phyloP scores from a whole-genome alignment of 2,888 invertebrate species.

The Nebria brevicollis region DNA sequence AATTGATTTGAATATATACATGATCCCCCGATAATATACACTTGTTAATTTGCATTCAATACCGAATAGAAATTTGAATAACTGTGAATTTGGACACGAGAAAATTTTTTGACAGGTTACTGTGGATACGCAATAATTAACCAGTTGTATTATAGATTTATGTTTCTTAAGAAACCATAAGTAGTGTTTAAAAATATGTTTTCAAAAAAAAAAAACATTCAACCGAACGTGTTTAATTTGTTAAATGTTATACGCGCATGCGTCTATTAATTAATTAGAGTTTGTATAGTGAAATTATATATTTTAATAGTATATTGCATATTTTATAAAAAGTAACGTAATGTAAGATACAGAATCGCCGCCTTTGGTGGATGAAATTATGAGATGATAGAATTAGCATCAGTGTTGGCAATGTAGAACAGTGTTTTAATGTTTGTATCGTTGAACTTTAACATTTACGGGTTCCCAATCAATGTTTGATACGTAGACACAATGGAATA shows the following conservation, averaged over 20 bases:
- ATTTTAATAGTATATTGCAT: too few species aligned
- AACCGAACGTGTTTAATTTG: too few species aligned
- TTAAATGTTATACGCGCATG: too few species aligned
- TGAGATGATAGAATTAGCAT: constrained; percentile 11
- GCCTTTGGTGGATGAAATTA: neutral
- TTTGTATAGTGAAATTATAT: too few species aligned
- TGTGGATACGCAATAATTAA: neutral
- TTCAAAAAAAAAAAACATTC: too few species aligned
- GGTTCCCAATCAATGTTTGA: neutral
- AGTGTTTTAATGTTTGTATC: constrained; percentile 29
- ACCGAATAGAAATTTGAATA: neutral
- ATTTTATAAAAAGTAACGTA: neutral
- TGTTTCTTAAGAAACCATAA: too few species aligned
- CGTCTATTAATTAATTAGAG: too few species aligned
- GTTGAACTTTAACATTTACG: constrained; percentile 26
- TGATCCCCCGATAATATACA: neutral
- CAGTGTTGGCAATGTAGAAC: constrained; percentile 11
- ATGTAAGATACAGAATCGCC: neutral
- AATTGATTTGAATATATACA: neutral
- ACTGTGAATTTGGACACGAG: neutral
- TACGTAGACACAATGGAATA: neutral
- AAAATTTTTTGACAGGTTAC: neutral
- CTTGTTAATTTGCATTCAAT: neutral
- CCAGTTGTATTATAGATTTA: too few species aligned
- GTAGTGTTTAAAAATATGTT: too few species aligned